Percentiles rank a stretch among this genome's conserved stretches.
Conservation (phyloP, 2,797 vertebrate genomes). For the Mallotus villosus region DNA sequence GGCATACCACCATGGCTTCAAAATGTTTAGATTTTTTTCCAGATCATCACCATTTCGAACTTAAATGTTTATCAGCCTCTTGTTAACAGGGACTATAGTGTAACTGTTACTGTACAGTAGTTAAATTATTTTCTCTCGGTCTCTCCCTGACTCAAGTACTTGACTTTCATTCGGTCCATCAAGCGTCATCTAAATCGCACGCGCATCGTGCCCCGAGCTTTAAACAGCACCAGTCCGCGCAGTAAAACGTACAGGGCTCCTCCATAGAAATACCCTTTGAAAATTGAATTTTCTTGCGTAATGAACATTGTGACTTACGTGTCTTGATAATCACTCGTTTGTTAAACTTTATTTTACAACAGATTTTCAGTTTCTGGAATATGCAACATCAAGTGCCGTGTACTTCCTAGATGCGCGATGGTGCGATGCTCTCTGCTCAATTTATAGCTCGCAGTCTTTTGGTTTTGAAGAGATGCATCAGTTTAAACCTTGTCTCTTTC, state of each 20-base stretch:
- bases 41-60: slow-evolving; percentile 23
- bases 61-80: too few species aligned
- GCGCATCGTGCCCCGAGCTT: slow-evolving; percentile 53
- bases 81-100: too few species aligned
- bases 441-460: slow-evolving; percentile 62
- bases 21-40: neutral
- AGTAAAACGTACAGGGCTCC: neutral
- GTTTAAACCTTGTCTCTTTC: slow-evolving; percentile 67
- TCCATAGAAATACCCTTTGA: neutral
- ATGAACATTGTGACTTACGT: neutral
- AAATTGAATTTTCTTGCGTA: neutral
- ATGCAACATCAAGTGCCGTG: slow-evolving; percentile 57
- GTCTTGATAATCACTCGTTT: slow-evolving; percentile 3
- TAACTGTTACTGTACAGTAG: too few species aligned
- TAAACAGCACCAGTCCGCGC: neutral
- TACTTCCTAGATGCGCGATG: slow-evolving; percentile 37
- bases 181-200: slow-evolving; percentile 55
- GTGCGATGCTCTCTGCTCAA: slow-evolving; percentile 49
- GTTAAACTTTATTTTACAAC: neutral
- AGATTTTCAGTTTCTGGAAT: slow-evolving; percentile 44
- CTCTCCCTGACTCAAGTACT: slow-evolving; percentile 38
- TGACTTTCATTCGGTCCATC: slow-evolving; percentile 61
- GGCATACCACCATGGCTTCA: too few species aligned
- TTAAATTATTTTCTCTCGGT: slow-evolving; percentile 15
- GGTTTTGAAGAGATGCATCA: slow-evolving; percentile 64